A percentile compares a stretch with the other conserved stretches of the same genome.
Evolutionary conservation across 2,113 vertebrate species (phyloP).

Genomic region (Engraulis encrasicolus): DNA sequence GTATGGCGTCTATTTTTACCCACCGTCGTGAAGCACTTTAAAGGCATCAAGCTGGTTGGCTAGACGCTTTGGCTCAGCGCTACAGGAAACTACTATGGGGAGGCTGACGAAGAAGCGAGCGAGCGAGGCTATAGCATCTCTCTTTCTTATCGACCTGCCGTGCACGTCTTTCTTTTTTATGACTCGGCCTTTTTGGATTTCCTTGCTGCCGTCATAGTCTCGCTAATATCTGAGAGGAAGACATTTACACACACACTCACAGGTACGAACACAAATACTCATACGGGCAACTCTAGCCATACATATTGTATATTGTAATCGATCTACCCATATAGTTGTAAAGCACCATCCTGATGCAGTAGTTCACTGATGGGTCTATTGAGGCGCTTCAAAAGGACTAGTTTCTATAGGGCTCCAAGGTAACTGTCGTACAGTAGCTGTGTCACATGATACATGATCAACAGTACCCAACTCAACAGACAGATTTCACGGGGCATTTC

Average conservation of each 20-base stretch:
- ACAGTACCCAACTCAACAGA: background rate
- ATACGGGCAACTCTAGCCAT: too few species aligned
- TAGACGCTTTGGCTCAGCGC: background rate
- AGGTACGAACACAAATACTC: background rate
- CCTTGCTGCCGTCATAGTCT: background rate
- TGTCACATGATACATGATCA: background rate
- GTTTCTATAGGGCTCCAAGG: background rate
- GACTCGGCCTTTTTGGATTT: background rate
- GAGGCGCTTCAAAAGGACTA: background rate
- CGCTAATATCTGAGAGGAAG: background rate
- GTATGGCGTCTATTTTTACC: background rate
- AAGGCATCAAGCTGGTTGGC: background rate
- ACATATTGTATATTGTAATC: too few species aligned
- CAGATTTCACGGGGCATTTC: background rate
- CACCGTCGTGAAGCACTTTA: background rate
- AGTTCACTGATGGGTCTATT: background rate
- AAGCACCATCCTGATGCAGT: background rate
- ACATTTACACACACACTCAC: background rate
- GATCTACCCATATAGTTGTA: background rate
- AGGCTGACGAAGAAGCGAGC: background rate
- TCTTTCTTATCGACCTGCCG: conserved; percentile 4
- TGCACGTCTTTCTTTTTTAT: background rate
- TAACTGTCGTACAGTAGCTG: background rate
- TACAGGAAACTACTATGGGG: background rate
- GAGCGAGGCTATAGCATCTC: background rate